These are phyloP conservation scores for Gastrophysa polygoni DNA, from an alignment of 2,888 invertebrate species.

Conservation along the genomic window DNA sequence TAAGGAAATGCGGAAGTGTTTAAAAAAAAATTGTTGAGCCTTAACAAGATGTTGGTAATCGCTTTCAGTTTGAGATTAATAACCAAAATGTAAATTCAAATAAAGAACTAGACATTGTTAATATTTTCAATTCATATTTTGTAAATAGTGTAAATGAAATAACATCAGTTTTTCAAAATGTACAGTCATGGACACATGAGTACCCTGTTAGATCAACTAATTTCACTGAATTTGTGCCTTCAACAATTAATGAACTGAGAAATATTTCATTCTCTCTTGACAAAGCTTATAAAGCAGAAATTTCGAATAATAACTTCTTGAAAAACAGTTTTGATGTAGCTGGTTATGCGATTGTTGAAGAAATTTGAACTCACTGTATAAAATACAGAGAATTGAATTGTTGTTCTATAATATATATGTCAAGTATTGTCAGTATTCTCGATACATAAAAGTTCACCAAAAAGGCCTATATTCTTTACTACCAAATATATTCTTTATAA, in stretches of 20 bases:
- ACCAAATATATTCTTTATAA: too few relatives aligned
- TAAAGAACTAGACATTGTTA: background rate
- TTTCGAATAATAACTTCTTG: background rate
- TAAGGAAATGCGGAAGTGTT: constrained; percentile 7
- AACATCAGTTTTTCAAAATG: background rate
- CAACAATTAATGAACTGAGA: background rate
- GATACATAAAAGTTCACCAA: too few relatives aligned
- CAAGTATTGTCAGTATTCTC: too few relatives aligned
- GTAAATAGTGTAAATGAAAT: background rate
- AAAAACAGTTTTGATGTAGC: constrained; percentile 9
- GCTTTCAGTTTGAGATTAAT: background rate
- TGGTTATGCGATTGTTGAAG: constrained; percentile 5
- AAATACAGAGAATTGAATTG: too few relatives aligned
- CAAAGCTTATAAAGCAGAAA: background rate
- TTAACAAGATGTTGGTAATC: too few relatives aligned
- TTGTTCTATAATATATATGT: too few relatives aligned
- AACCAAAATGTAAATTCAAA: background rate
- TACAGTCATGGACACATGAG: background rate
- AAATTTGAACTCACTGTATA: too few relatives aligned
- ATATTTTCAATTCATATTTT: background rate
- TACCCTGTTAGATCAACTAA: constrained; percentile 7
- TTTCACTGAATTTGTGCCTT: background rate
- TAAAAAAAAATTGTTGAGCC: too few relatives aligned
- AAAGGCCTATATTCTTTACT: too few relatives aligned
- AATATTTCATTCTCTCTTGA: constrained; percentile 5